A percentile compares a stretch with the other conserved stretches of the same genome.
Conservation (phyloP, 1,140 invertebrate species). For the Ceratosolen fusciceps region DNA sequence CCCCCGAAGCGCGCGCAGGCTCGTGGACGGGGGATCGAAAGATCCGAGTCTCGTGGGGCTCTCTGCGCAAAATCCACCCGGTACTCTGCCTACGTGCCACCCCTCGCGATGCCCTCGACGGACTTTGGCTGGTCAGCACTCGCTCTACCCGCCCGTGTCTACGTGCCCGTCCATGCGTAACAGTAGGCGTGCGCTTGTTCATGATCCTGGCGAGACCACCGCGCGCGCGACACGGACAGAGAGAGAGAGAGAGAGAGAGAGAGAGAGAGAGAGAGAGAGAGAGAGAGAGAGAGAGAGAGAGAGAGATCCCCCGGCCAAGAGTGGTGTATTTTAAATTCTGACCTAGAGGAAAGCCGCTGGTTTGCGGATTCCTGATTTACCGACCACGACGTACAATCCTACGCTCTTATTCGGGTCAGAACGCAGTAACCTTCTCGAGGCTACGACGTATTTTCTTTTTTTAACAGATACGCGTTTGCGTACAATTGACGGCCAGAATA, state of each 20-base stretch:
- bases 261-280: neutral
- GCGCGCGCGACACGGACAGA: neutral
- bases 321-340: slow-evolving; percentile 2
- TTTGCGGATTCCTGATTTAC: slow-evolving; percentile 12
- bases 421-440: slow-evolving; percentile 41
- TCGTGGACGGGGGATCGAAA: neutral
- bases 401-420: slow-evolving; percentile 34
- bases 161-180: neutral
- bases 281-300: neutral
- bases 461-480: slow-evolving; percentile 20
- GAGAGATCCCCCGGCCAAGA: neutral
- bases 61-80: slow-evolving; percentile 2
- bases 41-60: neutral
- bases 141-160: neutral
- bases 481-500: neutral
- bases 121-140: neutral
- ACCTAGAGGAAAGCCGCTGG: neutral
- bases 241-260: neutral
- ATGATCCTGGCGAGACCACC: too few species aligned
- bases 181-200: too few species aligned
- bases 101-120: neutral
- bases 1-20: neutral
- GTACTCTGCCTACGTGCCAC: neutral
- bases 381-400: neutral
- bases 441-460: slow-evolving; percentile 33